These are phyloP conservation scores for Poeciliopsis infans DNA, from an alignment of 2,797 vertebrate species.

Conservation along the genomic window DNA sequence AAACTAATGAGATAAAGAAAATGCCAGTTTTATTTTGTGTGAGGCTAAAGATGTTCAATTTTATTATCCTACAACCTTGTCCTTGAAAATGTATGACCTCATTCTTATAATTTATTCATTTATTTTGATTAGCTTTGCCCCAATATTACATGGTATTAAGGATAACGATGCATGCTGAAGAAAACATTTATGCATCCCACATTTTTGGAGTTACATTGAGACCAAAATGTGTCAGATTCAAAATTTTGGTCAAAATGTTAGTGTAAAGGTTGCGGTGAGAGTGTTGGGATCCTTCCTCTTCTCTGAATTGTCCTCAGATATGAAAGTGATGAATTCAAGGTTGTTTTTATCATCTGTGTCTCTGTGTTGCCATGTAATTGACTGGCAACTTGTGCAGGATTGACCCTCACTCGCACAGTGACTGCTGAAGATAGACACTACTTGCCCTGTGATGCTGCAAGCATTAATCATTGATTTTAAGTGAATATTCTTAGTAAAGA, in stretches of 20 bases:
- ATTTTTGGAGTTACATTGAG: neutral
- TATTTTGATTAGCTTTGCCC: too few relatives aligned
- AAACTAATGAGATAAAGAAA: neutral
- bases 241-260: neutral
- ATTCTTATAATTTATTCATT: too few relatives aligned
- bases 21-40: neutral
- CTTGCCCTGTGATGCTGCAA: neutral
- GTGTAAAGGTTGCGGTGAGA: too few relatives aligned
- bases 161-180: neutral
- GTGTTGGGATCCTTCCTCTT: neutral
- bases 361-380: neutral
- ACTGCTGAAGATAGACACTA: neutral
- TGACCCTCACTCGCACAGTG: neutral
- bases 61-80: too few relatives aligned
- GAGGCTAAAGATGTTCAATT: neutral
- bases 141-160: neutral
- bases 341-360: neutral
- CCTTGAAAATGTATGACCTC: too few relatives aligned
- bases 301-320: neutral
- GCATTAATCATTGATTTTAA: neutral
- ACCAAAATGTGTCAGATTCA: neutral
- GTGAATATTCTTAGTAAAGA: neutral
- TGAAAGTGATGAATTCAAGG: neutral
- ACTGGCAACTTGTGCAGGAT: neutral
- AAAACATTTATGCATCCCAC: neutral